Percentiles rank a stretch among this genome's conserved stretches.
These are phyloP conservation scores for Cheilinus undulatus DNA, from an alignment of 2,113 vertebrate genomes.

Conservation along the genomic window DNA sequence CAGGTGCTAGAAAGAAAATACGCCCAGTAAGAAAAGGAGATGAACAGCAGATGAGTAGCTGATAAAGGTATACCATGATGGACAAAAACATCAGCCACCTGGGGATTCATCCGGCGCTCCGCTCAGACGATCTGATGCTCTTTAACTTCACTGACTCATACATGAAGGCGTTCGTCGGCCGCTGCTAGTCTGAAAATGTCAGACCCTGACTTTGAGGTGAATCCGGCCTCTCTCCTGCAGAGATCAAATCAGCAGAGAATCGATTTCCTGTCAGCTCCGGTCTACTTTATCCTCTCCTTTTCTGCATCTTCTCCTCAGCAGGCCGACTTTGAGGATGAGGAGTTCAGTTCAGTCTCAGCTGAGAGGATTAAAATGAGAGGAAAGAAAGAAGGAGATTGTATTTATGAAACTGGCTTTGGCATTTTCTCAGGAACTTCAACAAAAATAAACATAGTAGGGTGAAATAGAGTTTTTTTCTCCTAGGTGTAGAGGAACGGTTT, in stretches of 20 bases:
- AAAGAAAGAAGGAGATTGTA: no score
- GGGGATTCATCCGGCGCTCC: no score
- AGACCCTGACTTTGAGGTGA: constrained; percentile 47
- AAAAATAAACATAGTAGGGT: no score
- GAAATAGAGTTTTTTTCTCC: no score
- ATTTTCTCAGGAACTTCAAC: no score
- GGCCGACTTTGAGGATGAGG: constrained; percentile 13
- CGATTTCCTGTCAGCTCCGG: constrained; percentile 62
- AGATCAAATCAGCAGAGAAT: constrained; percentile 42
- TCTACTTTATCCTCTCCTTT: constrained; percentile 34
- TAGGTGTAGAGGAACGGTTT: no score
- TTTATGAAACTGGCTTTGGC: no score
- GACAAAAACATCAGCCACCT: no score
- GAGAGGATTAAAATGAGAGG: constrained; percentile 4
- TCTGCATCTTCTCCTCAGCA: constrained; percentile 9
- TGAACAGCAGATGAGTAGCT: no score
- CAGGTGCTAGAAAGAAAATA: no score
- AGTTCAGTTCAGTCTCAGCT: constrained; percentile 4
- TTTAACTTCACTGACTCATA: constrained; percentile 46
- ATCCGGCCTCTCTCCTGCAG: constrained; percentile 13
- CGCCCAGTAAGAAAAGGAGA: no score
- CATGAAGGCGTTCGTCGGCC: constrained; percentile 8
- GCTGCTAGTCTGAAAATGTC: constrained; percentile 54
- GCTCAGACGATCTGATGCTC: not conserved
- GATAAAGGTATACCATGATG: no score